These are phyloP conservation scores for Dione juno DNA, from an alignment of 2,888 invertebrate species.

Conservation along the genomic window DNA sequence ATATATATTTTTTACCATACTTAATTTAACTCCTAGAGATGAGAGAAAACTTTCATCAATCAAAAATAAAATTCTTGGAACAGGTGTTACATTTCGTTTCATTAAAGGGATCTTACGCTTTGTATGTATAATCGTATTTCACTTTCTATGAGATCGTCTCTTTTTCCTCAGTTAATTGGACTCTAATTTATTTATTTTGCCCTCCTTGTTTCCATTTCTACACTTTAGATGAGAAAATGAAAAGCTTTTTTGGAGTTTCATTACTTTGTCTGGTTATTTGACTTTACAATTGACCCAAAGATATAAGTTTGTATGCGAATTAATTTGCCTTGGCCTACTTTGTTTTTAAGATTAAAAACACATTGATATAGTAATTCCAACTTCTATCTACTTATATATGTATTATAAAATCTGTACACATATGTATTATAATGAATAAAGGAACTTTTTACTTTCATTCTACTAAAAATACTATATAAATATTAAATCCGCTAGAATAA, in stretches of 20 bases:
- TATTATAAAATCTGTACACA: too few relatives aligned
- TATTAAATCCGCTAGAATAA: too few relatives aligned
- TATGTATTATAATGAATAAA: too few relatives aligned
- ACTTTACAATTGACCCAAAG: conserved; percentile 25
- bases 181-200: conserved; percentile 68
- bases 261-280: conserved; percentile 38
- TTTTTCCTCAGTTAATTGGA: conserved; percentile 65
- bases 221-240: conserved; percentile 59
- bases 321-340: background rate
- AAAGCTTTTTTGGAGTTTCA: conserved; percentile 54
- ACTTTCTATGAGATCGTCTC: conserved; percentile 31
- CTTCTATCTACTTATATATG: background rate
- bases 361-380: background rate
- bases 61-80: conserved; percentile 28
- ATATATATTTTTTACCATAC: too few relatives aligned
- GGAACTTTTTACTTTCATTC: background rate
- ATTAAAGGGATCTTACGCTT: conserved; percentile 36
- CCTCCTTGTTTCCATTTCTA: conserved; percentile 59
- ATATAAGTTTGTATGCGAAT: background rate
- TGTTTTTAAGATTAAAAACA: background rate
- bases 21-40: too few relatives aligned
- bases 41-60: too few relatives aligned
- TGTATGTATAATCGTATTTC: conserved; percentile 35
- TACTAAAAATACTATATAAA: background rate
- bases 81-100: conserved; percentile 36